Conservation (phyloP, 2,113 vertebrate species). For the Lagopus muta region DNA sequence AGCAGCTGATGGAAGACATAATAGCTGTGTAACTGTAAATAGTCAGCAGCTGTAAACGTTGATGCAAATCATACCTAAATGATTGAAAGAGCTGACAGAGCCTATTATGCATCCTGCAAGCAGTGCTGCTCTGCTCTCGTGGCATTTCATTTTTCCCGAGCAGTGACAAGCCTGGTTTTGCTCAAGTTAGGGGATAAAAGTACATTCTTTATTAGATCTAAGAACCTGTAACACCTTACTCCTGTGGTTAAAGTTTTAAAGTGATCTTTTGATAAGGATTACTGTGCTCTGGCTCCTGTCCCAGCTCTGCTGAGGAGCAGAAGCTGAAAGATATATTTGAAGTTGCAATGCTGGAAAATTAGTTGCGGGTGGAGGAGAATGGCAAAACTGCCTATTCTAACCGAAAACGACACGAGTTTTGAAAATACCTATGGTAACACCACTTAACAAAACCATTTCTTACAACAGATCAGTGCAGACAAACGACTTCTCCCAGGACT, state of each 20-base stretch:
- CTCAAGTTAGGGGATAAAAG: not conserved
- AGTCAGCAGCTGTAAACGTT: slow-evolving; percentile 28
- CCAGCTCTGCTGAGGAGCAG: slow-evolving; percentile 34
- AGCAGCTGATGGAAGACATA: slow-evolving; percentile 49
- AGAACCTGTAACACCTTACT: slow-evolving; percentile 15
- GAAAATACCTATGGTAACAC: not conserved
- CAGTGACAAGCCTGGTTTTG: slow-evolving; percentile 20
- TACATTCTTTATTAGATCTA: not conserved
- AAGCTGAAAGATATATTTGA: not conserved
- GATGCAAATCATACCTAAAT: slow-evolving; percentile 17
- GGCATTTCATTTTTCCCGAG: slow-evolving; percentile 1
- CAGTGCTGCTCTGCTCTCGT: not conserved
- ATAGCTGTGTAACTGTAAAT: slow-evolving; percentile 16
- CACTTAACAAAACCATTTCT: not conserved
- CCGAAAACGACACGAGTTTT: not conserved
- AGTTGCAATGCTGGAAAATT: not conserved
- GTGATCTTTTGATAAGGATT: slow-evolving; percentile 35
- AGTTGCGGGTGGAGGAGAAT: not conserved
- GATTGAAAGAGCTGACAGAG: not conserved
- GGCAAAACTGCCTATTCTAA: not conserved
- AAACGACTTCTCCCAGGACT: not conserved
- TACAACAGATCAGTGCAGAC: not conserved
- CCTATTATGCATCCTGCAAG: not conserved
- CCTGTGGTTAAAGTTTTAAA: slow-evolving; percentile 20
- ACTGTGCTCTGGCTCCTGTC: slow-evolving; percentile 21